Conservation (phyloP, 2,888 invertebrate species). For the Tenthredo amoena region DNA sequence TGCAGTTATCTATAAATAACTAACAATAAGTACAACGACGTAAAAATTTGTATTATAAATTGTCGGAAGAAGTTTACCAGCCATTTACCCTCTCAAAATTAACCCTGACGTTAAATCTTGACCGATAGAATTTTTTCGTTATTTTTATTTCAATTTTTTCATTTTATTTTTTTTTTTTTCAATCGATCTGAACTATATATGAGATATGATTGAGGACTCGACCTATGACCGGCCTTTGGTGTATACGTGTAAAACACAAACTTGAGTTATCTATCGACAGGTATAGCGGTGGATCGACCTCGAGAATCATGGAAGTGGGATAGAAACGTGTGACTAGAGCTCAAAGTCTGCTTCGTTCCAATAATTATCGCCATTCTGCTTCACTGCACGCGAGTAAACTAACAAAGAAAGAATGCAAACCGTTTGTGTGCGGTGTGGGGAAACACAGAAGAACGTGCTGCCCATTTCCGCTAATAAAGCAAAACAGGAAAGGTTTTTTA, state of each 20-base stretch:
- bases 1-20: background rate
- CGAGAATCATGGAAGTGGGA: conserved; percentile 19
- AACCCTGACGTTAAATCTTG: background rate
- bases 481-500: conserved; percentile 12
- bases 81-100: too few species aligned
- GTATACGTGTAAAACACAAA: background rate
- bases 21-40: background rate
- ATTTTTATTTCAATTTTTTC: background rate
- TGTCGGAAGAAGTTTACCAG: too few species aligned
- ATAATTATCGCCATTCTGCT: conserved; percentile 49
- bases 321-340: conserved; percentile 22
- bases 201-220: background rate
- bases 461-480: conserved; percentile 19
- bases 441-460: conserved; percentile 21
- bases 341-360: conserved; percentile 45
- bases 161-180: background rate
- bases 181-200: background rate
- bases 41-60: too few species aligned
- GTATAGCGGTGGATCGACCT: background rate
- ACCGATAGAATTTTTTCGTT: background rate
- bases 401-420: conserved; percentile 30
- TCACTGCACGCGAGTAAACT: conserved; percentile 40
- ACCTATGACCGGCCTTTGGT: background rate
- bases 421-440: conserved; percentile 18
- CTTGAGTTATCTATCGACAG: background rate